A percentile compares a stretch with the other conserved stretches of the same genome.
Conservation (phyloP, 2,113 vertebrate genomes). For the Enhydra lutris region DNA sequence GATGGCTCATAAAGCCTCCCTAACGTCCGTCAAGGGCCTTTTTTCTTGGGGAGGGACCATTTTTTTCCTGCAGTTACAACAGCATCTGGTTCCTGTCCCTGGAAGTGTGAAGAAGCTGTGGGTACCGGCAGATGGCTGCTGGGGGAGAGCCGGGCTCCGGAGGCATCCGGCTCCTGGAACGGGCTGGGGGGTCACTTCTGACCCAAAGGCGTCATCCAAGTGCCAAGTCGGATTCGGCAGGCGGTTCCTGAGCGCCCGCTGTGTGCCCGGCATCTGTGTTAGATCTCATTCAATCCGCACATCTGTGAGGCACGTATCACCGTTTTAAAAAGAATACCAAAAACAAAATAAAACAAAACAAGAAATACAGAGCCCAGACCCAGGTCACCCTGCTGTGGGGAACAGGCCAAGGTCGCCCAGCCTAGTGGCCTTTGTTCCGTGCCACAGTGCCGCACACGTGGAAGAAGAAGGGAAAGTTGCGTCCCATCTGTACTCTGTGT, state of each 20-base stretch:
- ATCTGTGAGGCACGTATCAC: neutral
- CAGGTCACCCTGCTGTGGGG: neutral
- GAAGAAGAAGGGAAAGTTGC: neutral
- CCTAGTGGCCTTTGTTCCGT: neutral
- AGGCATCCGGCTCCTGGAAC: constrained; percentile 61
- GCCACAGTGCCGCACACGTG: neutral
- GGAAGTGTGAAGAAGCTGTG: constrained; percentile 63
- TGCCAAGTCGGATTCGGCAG: neutral
- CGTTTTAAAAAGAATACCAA: neutral
- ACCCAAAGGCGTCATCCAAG: constrained; percentile 48
- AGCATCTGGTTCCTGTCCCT: constrained; percentile 81
- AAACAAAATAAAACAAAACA: neutral
- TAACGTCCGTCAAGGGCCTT: constrained; percentile 76
- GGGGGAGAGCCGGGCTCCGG: neutral
- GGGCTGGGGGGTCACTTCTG: constrained; percentile 29
- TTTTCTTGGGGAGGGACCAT: constrained; percentile 69
- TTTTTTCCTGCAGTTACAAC: constrained; percentile 66
- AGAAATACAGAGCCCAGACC: neutral
- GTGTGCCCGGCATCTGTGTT: neutral
- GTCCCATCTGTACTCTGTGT: neutral
- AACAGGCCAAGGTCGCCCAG: neutral
- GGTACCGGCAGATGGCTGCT: constrained; percentile 46
- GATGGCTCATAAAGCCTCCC: constrained; percentile 77
- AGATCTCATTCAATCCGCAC: neutral
- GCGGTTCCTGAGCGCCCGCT: neutral